phyloP scores from a whole-genome alignment of 2,113 vertebrate species.

The Willisornis vidua region DNA sequence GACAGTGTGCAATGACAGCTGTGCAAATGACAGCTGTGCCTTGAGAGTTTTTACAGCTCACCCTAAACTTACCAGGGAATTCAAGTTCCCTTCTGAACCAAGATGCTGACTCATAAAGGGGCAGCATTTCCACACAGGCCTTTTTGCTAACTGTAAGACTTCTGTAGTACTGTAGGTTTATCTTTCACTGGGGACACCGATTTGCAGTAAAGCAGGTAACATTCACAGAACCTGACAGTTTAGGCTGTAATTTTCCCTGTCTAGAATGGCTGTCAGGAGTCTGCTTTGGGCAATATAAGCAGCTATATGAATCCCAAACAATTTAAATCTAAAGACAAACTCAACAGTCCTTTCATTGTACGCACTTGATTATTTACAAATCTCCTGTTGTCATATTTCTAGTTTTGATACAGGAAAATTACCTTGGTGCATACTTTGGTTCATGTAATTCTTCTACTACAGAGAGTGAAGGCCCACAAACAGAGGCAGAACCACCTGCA shows the following conservation, averaged over 20 bases:
- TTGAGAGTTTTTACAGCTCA: not conserved
- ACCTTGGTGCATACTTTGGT: not conserved
- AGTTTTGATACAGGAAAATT: not conserved
- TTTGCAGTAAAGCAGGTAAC: constrained; percentile 12
- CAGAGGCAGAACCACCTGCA: not conserved
- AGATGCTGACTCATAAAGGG: not conserved
- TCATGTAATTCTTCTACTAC: not conserved
- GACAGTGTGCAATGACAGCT: not conserved
- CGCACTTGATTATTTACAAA: not conserved
- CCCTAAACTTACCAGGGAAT: not conserved
- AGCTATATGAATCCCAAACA: not conserved
- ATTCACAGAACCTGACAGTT: not conserved
- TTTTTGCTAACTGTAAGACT: not conserved
- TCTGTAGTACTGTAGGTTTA: not conserved
- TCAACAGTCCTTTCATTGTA: not conserved
- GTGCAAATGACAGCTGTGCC: not conserved
- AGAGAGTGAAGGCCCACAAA: not conserved
- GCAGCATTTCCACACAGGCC: not conserved
- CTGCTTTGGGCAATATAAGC: not conserved
- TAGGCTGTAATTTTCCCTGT: not conserved
- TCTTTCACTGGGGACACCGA: constrained; percentile 1
- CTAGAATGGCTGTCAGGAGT: not conserved
- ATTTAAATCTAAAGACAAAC: constrained; percentile 3
- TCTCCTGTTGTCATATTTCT: not conserved
- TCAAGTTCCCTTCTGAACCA: not conserved